These are phyloP conservation scores for Thera obeliscata DNA, from an alignment of 2,888 invertebrate genomes.

Conservation along the genomic window DNA sequence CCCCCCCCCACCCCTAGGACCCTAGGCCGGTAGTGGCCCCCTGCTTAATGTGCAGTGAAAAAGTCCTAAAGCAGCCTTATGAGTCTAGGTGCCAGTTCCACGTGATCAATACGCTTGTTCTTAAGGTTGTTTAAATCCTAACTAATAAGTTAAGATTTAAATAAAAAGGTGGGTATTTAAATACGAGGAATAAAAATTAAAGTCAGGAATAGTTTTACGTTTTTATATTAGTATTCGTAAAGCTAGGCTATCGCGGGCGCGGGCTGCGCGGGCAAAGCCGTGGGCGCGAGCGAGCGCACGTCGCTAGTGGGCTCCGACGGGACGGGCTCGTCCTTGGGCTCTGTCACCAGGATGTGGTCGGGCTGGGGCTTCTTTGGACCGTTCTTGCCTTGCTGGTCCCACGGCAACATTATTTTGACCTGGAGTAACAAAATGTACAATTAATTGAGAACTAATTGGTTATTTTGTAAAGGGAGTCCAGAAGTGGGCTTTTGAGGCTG, in stretches of 20 bases:
- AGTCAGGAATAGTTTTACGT: constrained; percentile 35
- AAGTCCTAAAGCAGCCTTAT: no score
- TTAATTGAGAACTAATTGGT: not conserved
- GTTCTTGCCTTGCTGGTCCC: constrained; percentile 98
- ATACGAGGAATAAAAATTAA: constrained; percentile 23
- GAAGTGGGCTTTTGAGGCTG: no score
- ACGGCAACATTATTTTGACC: constrained; percentile 99
- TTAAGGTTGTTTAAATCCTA: no score
- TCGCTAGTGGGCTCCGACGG: constrained; percentile 90
- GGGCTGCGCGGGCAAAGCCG: constrained; percentile 74
- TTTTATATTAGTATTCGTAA: constrained; percentile 62
- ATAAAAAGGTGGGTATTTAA: no score
- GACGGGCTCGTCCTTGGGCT: constrained; percentile 97
- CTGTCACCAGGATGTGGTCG: constrained; percentile 98
- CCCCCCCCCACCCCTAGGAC: no score
- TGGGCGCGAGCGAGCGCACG: constrained; percentile 88
- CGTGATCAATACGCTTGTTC: no score
- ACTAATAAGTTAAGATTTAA: no score
- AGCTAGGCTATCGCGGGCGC: constrained; percentile 69
- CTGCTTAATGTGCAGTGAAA: no score
- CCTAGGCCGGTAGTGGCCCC: no score
- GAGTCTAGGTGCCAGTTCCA: no score
- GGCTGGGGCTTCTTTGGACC: constrained; percentile 99
- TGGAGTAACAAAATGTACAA: constrained; percentile 74
- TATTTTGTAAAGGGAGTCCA: no score